phyloP scores from a whole-genome alignment of 2,113 vertebrate species.

The Athene cunicularia region DNA sequence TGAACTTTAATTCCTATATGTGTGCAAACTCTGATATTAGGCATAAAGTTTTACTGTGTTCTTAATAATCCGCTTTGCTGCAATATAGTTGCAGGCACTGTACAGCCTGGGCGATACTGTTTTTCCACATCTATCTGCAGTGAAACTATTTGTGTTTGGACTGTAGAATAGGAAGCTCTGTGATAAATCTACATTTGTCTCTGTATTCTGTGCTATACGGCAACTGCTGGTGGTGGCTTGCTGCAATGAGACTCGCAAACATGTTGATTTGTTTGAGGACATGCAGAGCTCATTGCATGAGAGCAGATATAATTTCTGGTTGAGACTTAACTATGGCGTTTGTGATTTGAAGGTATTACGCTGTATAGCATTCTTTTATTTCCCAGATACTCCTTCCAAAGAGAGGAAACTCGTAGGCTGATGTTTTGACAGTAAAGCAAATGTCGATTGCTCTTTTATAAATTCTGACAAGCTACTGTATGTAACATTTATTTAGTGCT shows the following conservation, averaged over 20 bases:
- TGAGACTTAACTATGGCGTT: background rate
- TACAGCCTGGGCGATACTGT: background rate
- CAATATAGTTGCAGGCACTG: background rate
- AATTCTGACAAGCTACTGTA: constrained; percentile 66
- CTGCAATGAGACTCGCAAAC: background rate
- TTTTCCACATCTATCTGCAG: background rate
- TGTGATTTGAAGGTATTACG: constrained; percentile 27
- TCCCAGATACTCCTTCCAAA: constrained; percentile 42
- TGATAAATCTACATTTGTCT: background rate
- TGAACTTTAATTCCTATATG: background rate
- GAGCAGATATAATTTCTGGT: background rate
- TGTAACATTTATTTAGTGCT: constrained; percentile 60
- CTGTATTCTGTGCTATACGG: background rate
- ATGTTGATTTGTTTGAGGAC: background rate
- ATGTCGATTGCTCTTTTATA: constrained; percentile 70
- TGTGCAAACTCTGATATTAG: background rate
- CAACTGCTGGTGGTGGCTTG: background rate
- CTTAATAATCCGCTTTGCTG: background rate
- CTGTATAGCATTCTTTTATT: background rate
- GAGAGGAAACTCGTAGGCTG: constrained; percentile 61
- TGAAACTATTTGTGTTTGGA: background rate
- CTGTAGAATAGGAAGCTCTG: constrained; percentile 3
- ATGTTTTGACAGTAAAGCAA: constrained; percentile 73
- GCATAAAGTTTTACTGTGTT: background rate
- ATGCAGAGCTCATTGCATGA: background rate